These are phyloP conservation scores for Nesidiocoris tenuis DNA, from an alignment of 2,888 invertebrate species.

Conservation along the genomic window DNA sequence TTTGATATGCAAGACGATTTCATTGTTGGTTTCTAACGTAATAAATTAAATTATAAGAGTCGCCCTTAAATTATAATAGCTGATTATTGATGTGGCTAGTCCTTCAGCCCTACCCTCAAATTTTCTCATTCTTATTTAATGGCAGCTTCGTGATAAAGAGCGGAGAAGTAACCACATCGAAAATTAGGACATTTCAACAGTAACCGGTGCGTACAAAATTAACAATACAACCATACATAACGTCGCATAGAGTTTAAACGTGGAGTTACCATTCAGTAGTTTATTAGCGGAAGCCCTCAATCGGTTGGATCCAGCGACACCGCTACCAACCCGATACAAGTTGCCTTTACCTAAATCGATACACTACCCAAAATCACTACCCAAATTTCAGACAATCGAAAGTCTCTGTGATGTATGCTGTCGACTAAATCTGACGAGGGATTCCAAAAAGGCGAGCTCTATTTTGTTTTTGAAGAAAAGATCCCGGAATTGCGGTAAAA, in stretches of 20 bases:
- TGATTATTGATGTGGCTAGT: constrained; percentile 50
- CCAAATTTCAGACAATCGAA: too few relatives aligned
- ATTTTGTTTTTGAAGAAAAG: too few relatives aligned
- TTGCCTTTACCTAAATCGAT: too few relatives aligned
- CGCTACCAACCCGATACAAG: too few relatives aligned
- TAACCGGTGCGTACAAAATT: not conserved
- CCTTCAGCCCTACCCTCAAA: constrained; percentile 48
- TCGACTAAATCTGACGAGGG: too few relatives aligned
- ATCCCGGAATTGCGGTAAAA: constrained; percentile 10
- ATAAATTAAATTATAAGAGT: not conserved
- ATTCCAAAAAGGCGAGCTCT: too few relatives aligned
- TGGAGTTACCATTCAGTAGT: not conserved
- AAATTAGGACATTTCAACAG: not conserved
- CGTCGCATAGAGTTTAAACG: not conserved
- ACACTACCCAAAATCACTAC: too few relatives aligned
- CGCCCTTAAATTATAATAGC: not conserved
- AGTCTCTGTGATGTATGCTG: too few relatives aligned
- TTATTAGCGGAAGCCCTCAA: too few relatives aligned
- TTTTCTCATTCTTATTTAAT: constrained; percentile 5
- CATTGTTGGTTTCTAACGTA: too few relatives aligned
- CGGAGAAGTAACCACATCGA: constrained; percentile 50
- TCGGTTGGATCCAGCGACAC: too few relatives aligned
- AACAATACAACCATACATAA: not conserved
- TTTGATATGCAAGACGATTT: too few relatives aligned
- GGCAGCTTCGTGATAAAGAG: constrained; percentile 43